Evolutionary conservation across 1,140 invertebrate species (phyloP).

Genomic region (Calephelis virginiensis): DNA sequence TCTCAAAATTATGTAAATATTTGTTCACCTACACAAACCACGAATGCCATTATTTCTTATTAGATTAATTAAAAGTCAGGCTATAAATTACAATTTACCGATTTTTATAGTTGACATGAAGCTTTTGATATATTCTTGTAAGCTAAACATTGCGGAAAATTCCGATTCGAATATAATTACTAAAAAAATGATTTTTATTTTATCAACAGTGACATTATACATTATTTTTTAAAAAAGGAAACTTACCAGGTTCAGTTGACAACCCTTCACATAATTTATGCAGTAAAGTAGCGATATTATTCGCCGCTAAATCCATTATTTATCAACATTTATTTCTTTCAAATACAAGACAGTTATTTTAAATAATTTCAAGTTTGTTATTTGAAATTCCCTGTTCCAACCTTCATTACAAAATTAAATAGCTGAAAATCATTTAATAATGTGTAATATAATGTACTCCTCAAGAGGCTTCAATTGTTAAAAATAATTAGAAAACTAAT

Average conservation of each 20-base stretch:
- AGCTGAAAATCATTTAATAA: no score
- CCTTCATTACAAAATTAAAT: no score
- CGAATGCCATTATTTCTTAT: no score
- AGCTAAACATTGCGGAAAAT: constrained; percentile 41
- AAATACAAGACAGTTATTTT: neutral
- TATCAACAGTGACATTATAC: neutral
- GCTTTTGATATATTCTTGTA: constrained; percentile 53
- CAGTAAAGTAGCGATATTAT: constrained; percentile 51
- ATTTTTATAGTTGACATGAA: constrained; percentile 32
- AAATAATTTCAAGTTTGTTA: neutral
- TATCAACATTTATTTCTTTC: neutral
- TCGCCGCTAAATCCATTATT: constrained; percentile 50
- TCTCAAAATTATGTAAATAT: no score
- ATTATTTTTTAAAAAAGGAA: constrained; percentile 51
- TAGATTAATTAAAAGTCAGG: no score
- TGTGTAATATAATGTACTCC: no score
- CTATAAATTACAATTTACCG: neutral
- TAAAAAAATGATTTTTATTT: neutral
- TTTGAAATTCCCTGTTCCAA: no score
- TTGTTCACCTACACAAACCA: no score
- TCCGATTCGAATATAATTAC: constrained; percentile 12
- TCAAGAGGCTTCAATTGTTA: no score
- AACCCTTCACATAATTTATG: constrained; percentile 62
- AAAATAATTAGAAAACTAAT: no score
- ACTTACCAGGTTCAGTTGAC: constrained; percentile 63